These are phyloP conservation scores for Aporophyla nigra DNA, from an alignment of 2,888 invertebrate genomes.

Conservation along the genomic window DNA sequence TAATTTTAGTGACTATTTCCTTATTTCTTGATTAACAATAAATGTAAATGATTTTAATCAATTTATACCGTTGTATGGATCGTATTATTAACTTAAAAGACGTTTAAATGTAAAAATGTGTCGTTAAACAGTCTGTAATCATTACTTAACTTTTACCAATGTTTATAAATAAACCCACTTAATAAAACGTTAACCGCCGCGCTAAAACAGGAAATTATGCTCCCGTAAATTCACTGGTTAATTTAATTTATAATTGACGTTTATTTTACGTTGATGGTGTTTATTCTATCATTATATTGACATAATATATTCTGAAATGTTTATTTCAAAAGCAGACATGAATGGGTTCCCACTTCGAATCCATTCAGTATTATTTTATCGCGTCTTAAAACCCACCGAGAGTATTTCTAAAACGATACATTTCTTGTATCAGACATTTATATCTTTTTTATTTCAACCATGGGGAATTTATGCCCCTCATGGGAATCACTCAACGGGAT, in stretches of 20 bases:
- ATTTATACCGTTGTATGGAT: no score
- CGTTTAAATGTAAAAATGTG: neutral
- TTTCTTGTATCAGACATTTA: conserved; percentile 62
- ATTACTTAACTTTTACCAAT: neutral
- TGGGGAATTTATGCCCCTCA: conserved; percentile 75
- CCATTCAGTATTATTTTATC: conserved; percentile 65
- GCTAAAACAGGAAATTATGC: conserved; percentile 6
- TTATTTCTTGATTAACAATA: no score
- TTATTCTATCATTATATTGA: conserved; percentile 40
- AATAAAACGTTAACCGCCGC: conserved; percentile 17
- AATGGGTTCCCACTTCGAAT: conserved; percentile 54
- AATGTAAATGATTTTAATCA: no score
- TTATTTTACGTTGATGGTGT: conserved; percentile 42
- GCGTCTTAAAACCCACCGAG: conserved; percentile 56
- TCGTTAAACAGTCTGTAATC: neutral
- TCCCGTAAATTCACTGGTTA: conserved; percentile 22
- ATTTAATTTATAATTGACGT: conserved; percentile 40
- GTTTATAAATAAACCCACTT: neutral
- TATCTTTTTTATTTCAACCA: conserved; percentile 67
- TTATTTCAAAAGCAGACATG: conserved; percentile 47
- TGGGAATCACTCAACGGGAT: conserved; percentile 72
- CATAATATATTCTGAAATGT: conserved; percentile 54
- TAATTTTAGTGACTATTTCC: neutral
- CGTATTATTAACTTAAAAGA: no score
- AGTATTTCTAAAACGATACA: conserved; percentile 60